Conservation (phyloP, 2,888 invertebrate genomes). For the Acronicta aceris region DNA sequence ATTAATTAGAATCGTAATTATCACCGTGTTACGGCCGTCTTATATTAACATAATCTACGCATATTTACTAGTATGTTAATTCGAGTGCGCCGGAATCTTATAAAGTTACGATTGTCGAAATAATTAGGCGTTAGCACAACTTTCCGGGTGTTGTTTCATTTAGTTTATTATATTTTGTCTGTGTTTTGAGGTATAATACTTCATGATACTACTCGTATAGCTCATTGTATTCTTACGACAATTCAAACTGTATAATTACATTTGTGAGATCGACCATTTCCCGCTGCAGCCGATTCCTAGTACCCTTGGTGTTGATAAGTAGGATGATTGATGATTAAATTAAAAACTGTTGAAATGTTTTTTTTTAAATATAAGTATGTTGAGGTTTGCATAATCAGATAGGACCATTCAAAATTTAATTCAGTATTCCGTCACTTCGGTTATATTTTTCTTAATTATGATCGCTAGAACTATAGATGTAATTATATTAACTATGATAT, state of each 20-base stretch:
- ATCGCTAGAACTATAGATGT: no score
- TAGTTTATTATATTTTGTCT: conserved; percentile 21
- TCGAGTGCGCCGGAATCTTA: conserved; percentile 32
- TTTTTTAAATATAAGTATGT: no score
- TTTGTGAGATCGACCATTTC: background rate
- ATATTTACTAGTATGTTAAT: conserved; percentile 48
- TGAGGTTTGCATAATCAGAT: no score
- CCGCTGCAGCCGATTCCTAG: no score
- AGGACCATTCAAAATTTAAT: no score
- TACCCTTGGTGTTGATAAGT: no score
- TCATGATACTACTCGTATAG: background rate
- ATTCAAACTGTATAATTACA: background rate
- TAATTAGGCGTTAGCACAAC: conserved; percentile 24
- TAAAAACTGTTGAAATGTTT: no score
- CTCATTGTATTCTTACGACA: background rate
- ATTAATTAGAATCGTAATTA: conserved; percentile 58
- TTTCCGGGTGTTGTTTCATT: conserved; percentile 11
- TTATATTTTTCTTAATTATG: no score
- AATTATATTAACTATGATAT: no score
- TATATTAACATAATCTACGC: conserved; percentile 46
- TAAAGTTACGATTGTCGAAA: conserved; percentile 28
- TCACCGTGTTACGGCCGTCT: conserved; percentile 43
- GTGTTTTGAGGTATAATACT: background rate
- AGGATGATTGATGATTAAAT: no score
- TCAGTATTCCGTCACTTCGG: no score